Percentiles rank a stretch among this genome's conserved stretches.
Evolutionary conservation across 1,140 invertebrate species (phyloP).

Genomic region (Neodiprion fabricii): DNA sequence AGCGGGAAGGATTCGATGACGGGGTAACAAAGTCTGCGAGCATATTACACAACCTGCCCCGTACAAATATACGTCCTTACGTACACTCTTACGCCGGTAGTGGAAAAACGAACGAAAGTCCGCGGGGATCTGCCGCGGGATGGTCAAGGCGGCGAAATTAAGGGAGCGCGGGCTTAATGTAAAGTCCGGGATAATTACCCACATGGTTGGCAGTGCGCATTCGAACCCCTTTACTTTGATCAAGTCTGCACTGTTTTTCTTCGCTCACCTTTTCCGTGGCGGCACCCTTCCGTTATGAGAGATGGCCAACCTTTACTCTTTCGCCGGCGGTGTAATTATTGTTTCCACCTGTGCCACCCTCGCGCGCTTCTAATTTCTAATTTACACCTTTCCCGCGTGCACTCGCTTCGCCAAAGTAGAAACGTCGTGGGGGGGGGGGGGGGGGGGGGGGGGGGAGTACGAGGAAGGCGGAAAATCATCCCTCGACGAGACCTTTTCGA

Average conservation of each 20-base stretch:
- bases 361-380: slow-evolving; percentile 1
- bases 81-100: background rate
- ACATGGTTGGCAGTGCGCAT: slow-evolving; percentile 58
- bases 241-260: slow-evolving; percentile 59
- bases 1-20: background rate
- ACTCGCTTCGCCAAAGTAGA: too few species aligned
- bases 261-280: slow-evolving; percentile 54
- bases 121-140: slow-evolving; percentile 10
- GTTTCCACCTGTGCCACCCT: background rate
- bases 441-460: too few species aligned
- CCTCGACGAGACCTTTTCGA: too few species aligned
- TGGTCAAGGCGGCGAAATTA: slow-evolving; percentile 24
- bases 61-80: too few species aligned
- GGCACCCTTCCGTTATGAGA: slow-evolving; percentile 16
- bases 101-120: background rate
- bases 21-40: background rate
- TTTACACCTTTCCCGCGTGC: background rate
- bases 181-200: slow-evolving; percentile 62
- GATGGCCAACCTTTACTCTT: slow-evolving; percentile 1
- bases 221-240: slow-evolving; percentile 54
- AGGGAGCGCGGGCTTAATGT: slow-evolving; percentile 48
- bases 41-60: too few species aligned
- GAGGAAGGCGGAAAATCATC: too few species aligned
- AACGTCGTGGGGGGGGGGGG: too few species aligned
- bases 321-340: slow-evolving; percentile 4